Conservation (phyloP, 2,797 vertebrate species). For the Tenualosa thibaudeaui region DNA sequence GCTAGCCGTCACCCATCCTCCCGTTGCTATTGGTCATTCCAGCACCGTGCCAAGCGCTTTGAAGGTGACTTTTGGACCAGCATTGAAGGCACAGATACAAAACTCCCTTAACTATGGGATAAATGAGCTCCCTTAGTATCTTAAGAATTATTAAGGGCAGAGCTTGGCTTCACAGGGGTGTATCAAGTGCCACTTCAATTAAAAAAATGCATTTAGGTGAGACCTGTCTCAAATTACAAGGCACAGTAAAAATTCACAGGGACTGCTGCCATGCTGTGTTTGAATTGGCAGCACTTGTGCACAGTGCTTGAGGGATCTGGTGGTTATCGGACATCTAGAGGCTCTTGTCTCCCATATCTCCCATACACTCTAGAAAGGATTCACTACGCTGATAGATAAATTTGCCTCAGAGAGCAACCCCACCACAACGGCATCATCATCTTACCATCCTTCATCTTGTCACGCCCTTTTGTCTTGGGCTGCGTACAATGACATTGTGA, state of each 20-base stretch:
- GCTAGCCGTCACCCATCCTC: neutral
- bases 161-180: neutral
- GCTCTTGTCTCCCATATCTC: conserved; percentile 17
- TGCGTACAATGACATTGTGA: neutral
- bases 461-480: conserved; percentile 12
- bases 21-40: neutral
- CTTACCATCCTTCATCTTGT: conserved; percentile 13
- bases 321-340: conserved; percentile 8
- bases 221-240: neutral
- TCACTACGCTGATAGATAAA: conserved; percentile 11
- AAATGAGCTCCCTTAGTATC: neutral
- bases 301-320: neutral
- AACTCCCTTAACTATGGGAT: neutral
- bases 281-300: neutral
- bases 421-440: neutral
- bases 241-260: neutral
- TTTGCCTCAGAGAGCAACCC: neutral
- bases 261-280: neutral
- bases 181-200: neutral
- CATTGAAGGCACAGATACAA: neutral
- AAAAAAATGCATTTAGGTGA: neutral
- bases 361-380: neutral
- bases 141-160: neutral
- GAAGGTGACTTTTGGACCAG: conserved; percentile 4
- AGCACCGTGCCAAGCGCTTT: neutral